These are phyloP conservation scores for Tolypeutes matacus DNA, from an alignment of 2,797 vertebrate species.

Conservation along the genomic window DNA sequence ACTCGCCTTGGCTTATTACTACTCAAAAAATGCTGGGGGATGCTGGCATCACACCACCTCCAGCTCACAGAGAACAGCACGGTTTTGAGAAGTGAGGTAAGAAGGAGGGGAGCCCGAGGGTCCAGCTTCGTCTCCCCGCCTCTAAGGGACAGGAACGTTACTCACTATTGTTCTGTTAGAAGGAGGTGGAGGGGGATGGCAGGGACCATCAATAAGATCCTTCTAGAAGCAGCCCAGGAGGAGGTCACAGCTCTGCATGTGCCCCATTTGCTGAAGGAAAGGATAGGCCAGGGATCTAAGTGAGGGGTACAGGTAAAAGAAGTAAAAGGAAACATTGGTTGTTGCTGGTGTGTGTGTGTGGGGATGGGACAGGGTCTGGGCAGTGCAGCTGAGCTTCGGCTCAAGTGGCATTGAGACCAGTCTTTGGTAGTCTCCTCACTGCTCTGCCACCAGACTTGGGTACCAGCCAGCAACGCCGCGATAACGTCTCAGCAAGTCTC, in stretches of 20 bases:
- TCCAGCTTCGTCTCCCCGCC: not conserved
- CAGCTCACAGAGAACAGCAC: not conserved
- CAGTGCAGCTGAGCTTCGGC: not conserved
- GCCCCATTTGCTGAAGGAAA: not conserved
- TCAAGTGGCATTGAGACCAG: accelerated
- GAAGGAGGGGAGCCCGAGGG: not conserved
- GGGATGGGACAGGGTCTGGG: slow-evolving; percentile 27
- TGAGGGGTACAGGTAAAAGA: not conserved
- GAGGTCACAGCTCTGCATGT: accelerated
- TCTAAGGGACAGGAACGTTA: not conserved
- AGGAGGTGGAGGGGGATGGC: no score
- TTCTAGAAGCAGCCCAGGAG: not conserved
- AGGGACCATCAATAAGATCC: not conserved
- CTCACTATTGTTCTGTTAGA: not conserved
- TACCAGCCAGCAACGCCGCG: not conserved
- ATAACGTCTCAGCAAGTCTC: not conserved
- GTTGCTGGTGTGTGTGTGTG: no score
- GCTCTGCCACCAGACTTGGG: not conserved
- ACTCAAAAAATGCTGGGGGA: not conserved
- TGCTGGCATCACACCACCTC: accelerated
- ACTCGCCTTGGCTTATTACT: not conserved
- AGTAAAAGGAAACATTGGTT: not conserved
- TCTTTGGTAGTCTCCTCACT: not conserved
- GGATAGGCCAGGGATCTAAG: not conserved
- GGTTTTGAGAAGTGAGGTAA: not conserved